Conservation (phyloP, 2,113 vertebrate genomes). For the Caretta caretta region DNA sequence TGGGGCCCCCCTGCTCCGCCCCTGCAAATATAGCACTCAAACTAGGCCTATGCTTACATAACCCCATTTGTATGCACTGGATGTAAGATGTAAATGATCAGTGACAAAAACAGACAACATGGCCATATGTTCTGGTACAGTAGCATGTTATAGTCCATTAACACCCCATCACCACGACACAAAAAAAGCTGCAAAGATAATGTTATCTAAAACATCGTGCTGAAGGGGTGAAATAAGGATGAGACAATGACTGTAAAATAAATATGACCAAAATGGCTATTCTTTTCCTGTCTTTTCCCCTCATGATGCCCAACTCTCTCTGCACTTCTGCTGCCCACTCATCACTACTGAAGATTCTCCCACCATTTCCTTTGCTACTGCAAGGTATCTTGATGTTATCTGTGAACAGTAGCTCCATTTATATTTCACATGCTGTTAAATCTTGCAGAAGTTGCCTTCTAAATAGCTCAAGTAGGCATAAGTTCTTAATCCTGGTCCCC, state of each 20-base stretch:
- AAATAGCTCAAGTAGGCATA: not conserved
- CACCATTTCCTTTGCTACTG: not conserved
- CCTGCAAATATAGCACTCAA: too few relatives aligned
- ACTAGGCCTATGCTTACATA: not conserved
- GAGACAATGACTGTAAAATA: conserved; percentile 2
- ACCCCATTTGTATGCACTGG: conserved; percentile 45
- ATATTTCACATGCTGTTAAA: conserved; percentile 11
- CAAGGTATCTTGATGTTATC: not conserved
- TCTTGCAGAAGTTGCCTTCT: not conserved
- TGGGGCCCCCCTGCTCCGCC: too few relatives aligned
- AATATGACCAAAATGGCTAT: not conserved
- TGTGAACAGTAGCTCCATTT: not conserved
- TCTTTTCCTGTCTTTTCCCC: fast-evolving
- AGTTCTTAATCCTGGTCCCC: not conserved
- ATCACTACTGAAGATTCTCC: not conserved
- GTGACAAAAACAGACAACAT: conserved; percentile 42
- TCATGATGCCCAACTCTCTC: not conserved
- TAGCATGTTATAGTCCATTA: conserved; percentile 48
- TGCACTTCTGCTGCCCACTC: not conserved
- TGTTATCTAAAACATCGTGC: conserved; percentile 5
- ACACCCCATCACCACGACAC: conserved; percentile 20
- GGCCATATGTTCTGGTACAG: conserved; percentile 62
- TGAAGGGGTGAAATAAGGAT: not conserved
- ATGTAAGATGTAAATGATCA: conserved; percentile 22
- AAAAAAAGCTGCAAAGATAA: conserved; percentile 44